A percentile compares a stretch with the other conserved stretches of the same genome.
phyloP scores from a whole-genome alignment of 2,113 vertebrate species.

The Origma solitaria region DNA sequence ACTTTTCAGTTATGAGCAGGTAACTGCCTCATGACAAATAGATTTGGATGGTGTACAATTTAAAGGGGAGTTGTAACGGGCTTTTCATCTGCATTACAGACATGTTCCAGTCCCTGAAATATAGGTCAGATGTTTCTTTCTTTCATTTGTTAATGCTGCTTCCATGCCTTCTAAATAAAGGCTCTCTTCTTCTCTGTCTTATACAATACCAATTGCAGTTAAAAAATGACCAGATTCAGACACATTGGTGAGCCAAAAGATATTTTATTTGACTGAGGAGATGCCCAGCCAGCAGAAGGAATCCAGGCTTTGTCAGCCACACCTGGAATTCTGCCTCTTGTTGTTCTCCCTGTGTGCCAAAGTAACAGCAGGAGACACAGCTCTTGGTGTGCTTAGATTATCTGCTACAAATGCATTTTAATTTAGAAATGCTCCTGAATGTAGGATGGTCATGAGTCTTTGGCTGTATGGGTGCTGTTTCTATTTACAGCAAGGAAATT shows the following conservation, averaged over 20 bases:
- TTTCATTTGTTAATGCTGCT: constrained; percentile 20
- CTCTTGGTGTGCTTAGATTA: neutral
- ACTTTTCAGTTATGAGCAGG: constrained; percentile 2
- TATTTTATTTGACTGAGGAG: constrained; percentile 17
- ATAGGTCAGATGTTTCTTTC: constrained; percentile 34
- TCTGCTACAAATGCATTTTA: neutral
- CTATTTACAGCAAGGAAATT: neutral
- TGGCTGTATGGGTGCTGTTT: neutral
- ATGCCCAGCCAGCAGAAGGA: constrained; percentile 1
- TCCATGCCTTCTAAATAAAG: neutral
- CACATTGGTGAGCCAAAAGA: neutral
- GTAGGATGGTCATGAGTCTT: neutral
- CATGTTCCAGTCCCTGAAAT: constrained; percentile 15
- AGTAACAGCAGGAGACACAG: neutral
- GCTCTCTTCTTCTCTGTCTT: neutral
- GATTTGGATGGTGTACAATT: constrained; percentile 14
- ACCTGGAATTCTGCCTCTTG: neutral
- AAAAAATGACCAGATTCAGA: neutral
- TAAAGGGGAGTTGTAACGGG: neutral
- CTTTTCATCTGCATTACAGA: neutral
- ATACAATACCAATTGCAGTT: neutral
- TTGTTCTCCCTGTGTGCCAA: neutral
- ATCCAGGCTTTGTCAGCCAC: neutral
- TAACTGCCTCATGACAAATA: constrained; percentile 32
- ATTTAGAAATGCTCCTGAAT: neutral